Evolutionary conservation across 2,888 invertebrate genomes (phyloP).

Genomic region (Biston betularia): DNA sequence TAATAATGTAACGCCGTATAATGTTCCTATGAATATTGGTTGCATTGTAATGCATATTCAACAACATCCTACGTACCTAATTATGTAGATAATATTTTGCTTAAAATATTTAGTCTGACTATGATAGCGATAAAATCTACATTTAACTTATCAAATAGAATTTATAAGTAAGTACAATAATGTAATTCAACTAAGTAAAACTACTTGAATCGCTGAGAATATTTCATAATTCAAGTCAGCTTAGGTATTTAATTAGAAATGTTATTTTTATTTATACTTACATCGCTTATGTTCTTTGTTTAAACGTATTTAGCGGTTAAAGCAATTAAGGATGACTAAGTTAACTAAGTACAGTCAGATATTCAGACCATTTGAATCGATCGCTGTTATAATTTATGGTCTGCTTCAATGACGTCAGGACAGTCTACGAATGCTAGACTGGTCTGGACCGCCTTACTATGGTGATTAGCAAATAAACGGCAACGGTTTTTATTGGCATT

Average conservation of each 20-base stretch:
- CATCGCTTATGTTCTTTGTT: slow-evolving; percentile 25
- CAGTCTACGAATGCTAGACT: slow-evolving; percentile 38
- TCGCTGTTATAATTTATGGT: slow-evolving; percentile 34
- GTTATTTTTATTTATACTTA: slow-evolving; percentile 5
- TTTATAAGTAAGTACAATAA: neutral
- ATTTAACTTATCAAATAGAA: neutral
- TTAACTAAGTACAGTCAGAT: slow-evolving; percentile 32
- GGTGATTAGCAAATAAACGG: slow-evolving; percentile 37
- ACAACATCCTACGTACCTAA: slow-evolving; percentile 10
- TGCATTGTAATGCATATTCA: slow-evolving; percentile 7
- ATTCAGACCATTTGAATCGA: slow-evolving; percentile 31
- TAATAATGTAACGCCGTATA: neutral
- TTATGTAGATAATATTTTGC: slow-evolving; percentile 14
- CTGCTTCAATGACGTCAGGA: slow-evolving; percentile 33
- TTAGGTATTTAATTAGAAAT: slow-evolving; percentile 1
- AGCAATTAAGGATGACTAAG: slow-evolving; percentile 34
- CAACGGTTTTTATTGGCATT: slow-evolving; percentile 34
- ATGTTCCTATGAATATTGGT: slow-evolving; percentile 6
- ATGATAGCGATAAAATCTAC: slow-evolving; percentile 8
- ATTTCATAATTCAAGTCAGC: neutral
- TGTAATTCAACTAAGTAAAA: slow-evolving; percentile 3
- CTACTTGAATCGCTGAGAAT: slow-evolving; percentile 1
- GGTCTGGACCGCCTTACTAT: slow-evolving; percentile 35
- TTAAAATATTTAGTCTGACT: slow-evolving; percentile 11
- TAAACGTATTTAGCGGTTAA: slow-evolving; percentile 29